phyloP scores from a whole-genome alignment of 2,113 vertebrate species.

The Siphamia tubifer region DNA sequence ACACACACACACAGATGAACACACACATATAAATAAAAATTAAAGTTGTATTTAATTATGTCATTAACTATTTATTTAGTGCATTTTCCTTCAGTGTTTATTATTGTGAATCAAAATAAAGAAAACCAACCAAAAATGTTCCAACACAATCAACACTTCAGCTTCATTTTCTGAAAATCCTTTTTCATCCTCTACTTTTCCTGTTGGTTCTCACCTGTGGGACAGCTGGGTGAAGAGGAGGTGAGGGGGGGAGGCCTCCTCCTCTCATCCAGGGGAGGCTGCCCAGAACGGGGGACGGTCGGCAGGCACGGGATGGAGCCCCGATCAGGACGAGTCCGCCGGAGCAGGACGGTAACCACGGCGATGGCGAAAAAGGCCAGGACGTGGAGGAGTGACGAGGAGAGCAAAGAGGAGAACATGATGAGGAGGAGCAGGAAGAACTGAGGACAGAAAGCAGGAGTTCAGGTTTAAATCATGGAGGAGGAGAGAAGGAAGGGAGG shows the following conservation, averaged over 20 bases:
- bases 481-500: no score
- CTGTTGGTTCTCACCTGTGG: conserved; percentile 52
- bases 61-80: no score
- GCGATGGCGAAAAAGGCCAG: no score
- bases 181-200: no score
- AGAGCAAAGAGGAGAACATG: not conserved
- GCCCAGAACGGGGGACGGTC: conserved; percentile 68
- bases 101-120: no score
- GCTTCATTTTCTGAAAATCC: no score
- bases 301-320: conserved; percentile 70
- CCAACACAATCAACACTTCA: not conserved
- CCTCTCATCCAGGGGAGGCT: conserved; percentile 77
- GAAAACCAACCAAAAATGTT: no score
- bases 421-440: not conserved
- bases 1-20: no score
- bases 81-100: no score
- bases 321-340: not conserved
- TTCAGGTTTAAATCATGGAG: no score
- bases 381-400: not conserved
- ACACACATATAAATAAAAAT: no score
- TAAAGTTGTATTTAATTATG: no score
- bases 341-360: not conserved
- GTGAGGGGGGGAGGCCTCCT: conserved; percentile 67
- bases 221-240: conserved; percentile 69
- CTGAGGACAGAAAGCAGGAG: not conserved